Percentiles rank a stretch among this genome's conserved stretches.
Evolutionary conservation across 2,797 vertebrate genomes (phyloP).

Genomic region (Sebastes diaconus): DNA sequence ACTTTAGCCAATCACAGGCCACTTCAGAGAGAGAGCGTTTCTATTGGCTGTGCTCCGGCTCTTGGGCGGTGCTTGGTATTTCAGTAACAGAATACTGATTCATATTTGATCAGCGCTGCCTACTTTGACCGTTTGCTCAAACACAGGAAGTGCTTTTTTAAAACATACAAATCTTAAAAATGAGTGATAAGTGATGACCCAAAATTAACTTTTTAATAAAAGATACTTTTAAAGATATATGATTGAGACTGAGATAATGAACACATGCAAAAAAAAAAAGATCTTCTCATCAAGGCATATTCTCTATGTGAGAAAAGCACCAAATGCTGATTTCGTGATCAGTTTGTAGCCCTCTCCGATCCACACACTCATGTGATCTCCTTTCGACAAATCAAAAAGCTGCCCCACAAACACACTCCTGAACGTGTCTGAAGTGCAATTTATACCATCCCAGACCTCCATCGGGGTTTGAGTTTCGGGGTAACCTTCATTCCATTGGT

Average conservation of each 20-base stretch:
- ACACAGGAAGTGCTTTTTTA: too few species aligned
- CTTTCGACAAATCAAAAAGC: background rate
- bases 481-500: background rate
- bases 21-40: too few species aligned
- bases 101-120: too few species aligned
- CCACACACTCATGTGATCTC: slow-evolving; percentile 3
- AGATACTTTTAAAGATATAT: background rate
- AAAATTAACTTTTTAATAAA: background rate
- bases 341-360: background rate
- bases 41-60: too few species aligned
- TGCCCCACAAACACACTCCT: slow-evolving; percentile 16
- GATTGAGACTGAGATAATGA: background rate
- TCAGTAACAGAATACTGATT: too few species aligned
- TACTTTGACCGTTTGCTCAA: too few species aligned
- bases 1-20: too few species aligned
- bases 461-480: fast-evolving
- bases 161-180: background rate
- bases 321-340: background rate
- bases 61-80: too few species aligned
- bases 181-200: background rate
- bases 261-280: background rate
- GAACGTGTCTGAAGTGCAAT: fast-evolving
- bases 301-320: slow-evolving; percentile 10
- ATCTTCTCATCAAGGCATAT: background rate
- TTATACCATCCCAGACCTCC: fast-evolving